Conservation (phyloP, 2,797 vertebrate genomes). For the Brotula barbata region DNA sequence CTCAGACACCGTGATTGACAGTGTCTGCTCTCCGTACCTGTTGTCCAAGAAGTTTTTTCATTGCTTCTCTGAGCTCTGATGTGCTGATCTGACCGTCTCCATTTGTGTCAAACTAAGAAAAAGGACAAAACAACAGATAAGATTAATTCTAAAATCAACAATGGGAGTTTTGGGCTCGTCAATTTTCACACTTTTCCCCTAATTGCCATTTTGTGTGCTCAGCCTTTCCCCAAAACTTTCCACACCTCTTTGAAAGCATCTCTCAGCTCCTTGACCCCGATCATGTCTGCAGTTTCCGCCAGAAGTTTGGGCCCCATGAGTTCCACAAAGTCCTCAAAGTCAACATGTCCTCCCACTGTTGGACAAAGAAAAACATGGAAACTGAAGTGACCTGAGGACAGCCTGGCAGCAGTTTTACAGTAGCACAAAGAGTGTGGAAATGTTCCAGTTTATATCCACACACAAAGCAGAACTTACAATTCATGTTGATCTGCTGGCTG, state of each 20-base stretch:
- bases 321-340: slow-evolving; percentile 99
- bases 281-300: slow-evolving; percentile 98
- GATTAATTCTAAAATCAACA: background rate
- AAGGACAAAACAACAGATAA: slow-evolving; percentile 15
- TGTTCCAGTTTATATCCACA: no score
- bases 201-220: background rate
- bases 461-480: slow-evolving; percentile 79
- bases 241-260: slow-evolving; percentile 95
- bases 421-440: no score
- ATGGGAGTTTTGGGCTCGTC: background rate
- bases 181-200: background rate
- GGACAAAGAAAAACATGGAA: slow-evolving; percentile 5
- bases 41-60: slow-evolving; percentile 97
- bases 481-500: slow-evolving; percentile 99
- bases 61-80: slow-evolving; percentile 93
- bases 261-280: slow-evolving; percentile 94
- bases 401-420: no score
- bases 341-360: slow-evolving; percentile 95
- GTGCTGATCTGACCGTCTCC: slow-evolving; percentile 98
- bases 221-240: background rate
- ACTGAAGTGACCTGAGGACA: no score
- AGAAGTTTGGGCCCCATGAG: slow-evolving; percentile 98
- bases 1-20: slow-evolving; percentile 33
- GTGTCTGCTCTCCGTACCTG: slow-evolving; percentile 73
- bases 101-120: slow-evolving; percentile 93